phyloP scores from a whole-genome alignment of 2,888 invertebrate species.

The Pantelozetes paolii region DNA sequence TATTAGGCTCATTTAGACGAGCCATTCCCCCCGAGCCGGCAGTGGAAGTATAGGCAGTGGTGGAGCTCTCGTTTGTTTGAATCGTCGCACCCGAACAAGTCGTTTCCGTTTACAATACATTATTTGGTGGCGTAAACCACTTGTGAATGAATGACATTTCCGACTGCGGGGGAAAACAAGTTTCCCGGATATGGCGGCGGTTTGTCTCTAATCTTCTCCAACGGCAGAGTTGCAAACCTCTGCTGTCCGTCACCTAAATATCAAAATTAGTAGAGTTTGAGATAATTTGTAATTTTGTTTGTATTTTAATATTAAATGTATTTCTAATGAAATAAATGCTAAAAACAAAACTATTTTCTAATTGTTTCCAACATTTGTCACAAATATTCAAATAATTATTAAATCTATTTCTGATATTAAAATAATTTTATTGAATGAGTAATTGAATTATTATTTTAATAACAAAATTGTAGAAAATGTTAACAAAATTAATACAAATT shows the following conservation, averaged over 20 bases:
- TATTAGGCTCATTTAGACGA: neutral
- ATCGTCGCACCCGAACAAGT: constrained; percentile 15
- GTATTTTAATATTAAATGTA: too few relatives aligned
- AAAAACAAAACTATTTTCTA: too few relatives aligned
- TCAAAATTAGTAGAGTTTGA: too few relatives aligned
- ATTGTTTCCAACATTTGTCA: too few relatives aligned
- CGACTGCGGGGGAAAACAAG: constrained; percentile 40
- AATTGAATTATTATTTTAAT: too few relatives aligned
- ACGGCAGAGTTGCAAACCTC: constrained; percentile 42
- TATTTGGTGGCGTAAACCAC: constrained; percentile 17
- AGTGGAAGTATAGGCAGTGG: constrained; percentile 12
- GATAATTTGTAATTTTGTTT: too few relatives aligned
- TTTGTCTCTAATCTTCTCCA: constrained; percentile 43
- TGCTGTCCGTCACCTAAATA: constrained; percentile 42
- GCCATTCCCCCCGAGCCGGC: constrained; percentile 35
- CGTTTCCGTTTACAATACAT: constrained; percentile 16
- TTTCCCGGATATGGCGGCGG: constrained; percentile 45
- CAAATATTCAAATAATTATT: too few relatives aligned
- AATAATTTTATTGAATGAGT: neutral
- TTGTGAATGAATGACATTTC: constrained; percentile 19
- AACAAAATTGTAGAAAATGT: too few relatives aligned
- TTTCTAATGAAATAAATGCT: too few relatives aligned
- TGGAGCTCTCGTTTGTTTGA: neutral
- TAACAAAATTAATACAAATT: constrained; percentile 1
- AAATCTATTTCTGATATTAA: too few relatives aligned